Evolutionary conservation across 2,113 vertebrate species (phyloP).

Genomic region (Microtus pennsylvanicus): DNA sequence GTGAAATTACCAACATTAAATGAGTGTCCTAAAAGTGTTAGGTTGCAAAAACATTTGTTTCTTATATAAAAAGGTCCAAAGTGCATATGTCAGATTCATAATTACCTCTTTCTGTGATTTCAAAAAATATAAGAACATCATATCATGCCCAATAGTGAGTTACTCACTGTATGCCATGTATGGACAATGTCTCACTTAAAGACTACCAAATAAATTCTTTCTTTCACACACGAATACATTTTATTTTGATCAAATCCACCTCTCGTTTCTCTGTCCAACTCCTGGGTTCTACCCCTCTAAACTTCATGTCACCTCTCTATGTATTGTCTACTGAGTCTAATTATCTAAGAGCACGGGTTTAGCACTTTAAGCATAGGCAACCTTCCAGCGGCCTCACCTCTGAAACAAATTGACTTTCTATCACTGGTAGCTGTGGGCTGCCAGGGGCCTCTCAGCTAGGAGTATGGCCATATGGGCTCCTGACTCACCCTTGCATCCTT

Average conservation of each 20-base stretch:
- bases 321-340: neutral
- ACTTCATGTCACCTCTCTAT: neutral
- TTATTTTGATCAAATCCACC: neutral
- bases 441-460: neutral
- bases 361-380: neutral
- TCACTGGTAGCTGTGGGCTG: neutral
- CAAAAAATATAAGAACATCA: neutral
- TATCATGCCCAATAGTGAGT: neutral
- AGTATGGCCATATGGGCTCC: too few species aligned
- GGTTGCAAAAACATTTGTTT: neutral
- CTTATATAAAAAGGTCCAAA: neutral
- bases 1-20: neutral
- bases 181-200: neutral
- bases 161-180: neutral
- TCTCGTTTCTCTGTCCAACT: neutral
- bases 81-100: neutral
- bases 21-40: neutral
- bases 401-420: neutral
- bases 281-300: neutral
- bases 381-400: neutral
- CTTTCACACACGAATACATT: neutral
- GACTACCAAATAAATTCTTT: neutral
- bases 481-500: too few species aligned
- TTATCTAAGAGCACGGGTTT: neutral
- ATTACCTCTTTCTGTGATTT: neutral